Conservation (phyloP, 92 coral and sea anemone species). For the Bergia puertoricense region DNA sequence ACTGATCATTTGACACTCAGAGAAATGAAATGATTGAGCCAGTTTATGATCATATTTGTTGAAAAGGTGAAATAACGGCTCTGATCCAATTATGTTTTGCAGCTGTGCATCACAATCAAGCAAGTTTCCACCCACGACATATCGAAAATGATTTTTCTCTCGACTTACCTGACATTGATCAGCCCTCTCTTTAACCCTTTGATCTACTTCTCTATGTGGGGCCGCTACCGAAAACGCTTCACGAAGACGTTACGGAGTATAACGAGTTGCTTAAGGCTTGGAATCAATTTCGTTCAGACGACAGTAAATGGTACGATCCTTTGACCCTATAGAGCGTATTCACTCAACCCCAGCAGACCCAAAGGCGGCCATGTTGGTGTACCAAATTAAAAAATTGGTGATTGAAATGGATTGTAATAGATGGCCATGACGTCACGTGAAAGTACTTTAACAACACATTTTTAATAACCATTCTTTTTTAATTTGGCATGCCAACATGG, state of each 20-base stretch:
- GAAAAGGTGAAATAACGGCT: not conserved
- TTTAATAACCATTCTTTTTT: too few species aligned
- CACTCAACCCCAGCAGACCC: too few species aligned
- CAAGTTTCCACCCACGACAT: conserved; percentile 29
- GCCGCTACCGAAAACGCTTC: conserved; percentile 19
- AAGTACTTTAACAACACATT: too few species aligned
- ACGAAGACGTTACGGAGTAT: not conserved
- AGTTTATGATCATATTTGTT: not conserved
- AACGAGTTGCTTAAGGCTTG: not conserved
- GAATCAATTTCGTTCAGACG: not conserved
- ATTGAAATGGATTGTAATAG: too few species aligned
- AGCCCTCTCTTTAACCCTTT: conserved; percentile 24
- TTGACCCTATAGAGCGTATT: too few species aligned
- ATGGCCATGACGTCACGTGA: too few species aligned
- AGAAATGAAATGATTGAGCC: not conserved
- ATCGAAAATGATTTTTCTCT: conserved; percentile 24
- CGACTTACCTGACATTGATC: conserved; percentile 21
- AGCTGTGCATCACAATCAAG: conserved; percentile 36
- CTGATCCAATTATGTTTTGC: not conserved
- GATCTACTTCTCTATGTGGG: conserved; percentile 35
- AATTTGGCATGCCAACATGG: too few species aligned
- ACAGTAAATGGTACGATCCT: not conserved
- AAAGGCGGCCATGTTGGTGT: too few species aligned
- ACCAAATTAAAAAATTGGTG: too few species aligned
- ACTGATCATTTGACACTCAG: too few species aligned